Percentiles rank a stretch among this genome's conserved stretches.
These are phyloP conservation scores for Meandrina meandrites DNA, from an alignment of 92 coral and sea anemone species.

Conservation along the genomic window DNA sequence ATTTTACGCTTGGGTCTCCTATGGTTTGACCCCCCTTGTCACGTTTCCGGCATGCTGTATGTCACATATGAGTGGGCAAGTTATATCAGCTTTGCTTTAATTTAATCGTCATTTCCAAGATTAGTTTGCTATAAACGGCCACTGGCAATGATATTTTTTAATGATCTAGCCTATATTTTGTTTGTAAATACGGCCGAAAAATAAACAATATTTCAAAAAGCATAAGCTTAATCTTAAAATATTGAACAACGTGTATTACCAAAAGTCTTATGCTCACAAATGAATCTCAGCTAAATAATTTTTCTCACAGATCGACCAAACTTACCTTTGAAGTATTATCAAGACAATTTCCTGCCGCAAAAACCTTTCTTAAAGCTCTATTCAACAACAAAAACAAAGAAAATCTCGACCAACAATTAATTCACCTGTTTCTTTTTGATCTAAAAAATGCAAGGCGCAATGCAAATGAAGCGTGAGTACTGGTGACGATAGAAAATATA, in stretches of 20 bases:
- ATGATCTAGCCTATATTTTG: background rate
- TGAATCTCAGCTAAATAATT: background rate
- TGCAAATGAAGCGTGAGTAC: background rate
- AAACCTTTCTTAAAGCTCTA: slow-evolving; percentile 6
- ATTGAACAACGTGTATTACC: background rate
- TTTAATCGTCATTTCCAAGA: background rate
- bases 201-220: background rate
- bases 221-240: background rate
- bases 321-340: slow-evolving; percentile 16
- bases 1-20: no score
- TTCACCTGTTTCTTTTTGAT: slow-evolving; percentile 4
- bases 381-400: slow-evolving; percentile 27
- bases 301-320: background rate
- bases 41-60: background rate
- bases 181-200: background rate
- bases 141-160: background rate
- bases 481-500: background rate
- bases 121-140: background rate
- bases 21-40: no score
- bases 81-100: background rate
- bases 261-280: background rate
- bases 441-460: slow-evolving; percentile 16
- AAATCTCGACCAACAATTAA: background rate
- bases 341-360: background rate
- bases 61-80: background rate